Base-by-base conservation (phyloP, 2,113 vertebrate species). In the Sula dactylatra region DNA sequence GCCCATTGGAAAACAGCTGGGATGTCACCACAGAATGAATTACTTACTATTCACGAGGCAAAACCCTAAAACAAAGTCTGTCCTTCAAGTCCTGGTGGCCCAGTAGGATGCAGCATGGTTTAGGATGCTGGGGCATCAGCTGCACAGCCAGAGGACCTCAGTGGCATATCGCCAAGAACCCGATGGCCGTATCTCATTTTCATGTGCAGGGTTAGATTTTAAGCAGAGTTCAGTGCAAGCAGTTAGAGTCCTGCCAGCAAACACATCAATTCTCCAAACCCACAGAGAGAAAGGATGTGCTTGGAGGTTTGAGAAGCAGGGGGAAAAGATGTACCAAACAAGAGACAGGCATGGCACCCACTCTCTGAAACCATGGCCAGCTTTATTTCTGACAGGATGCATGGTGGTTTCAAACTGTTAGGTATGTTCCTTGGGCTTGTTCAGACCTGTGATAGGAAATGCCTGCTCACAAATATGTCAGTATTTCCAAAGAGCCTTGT, bases 121-220 rank as follows among this genome's bases (percentile, higher is more conserved):
- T 71, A 32, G 40, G 66, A 56, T 4, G 4, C 49, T 82, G 66
- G 49, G 36, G 24, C 47, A 91, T 82, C 65, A 62, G 72, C 65
- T 69, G 66, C 50, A 25, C 10, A 42, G 69, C 49, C 0, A 0
- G 49, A 76, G 76, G 54, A 81, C 25, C 36, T 62, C 0, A 0
- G 29, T 40, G 56, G 31, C 4, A 0, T 13, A 4, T 16, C 0
- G 2, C 69, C 77, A 86, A 40, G 59, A 89, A 34, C 47, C 69
- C 1, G 0, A 42, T 14, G 40, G 14, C 45, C 3, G 0, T 22
- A 15, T 74, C 9, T 65, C 29, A 13, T 88, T 73, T 85, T 61
- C 40, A 44, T 55, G 20, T 27, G 42, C 42, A 56, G 66, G 34
- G 44, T 1, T 10, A 3, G 54, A 29, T 82, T 91, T 87, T 82